These are phyloP conservation scores for Tragelaphus imberbis DNA, from an alignment of 2,113 vertebrate species.

Conservation along the genomic window DNA sequence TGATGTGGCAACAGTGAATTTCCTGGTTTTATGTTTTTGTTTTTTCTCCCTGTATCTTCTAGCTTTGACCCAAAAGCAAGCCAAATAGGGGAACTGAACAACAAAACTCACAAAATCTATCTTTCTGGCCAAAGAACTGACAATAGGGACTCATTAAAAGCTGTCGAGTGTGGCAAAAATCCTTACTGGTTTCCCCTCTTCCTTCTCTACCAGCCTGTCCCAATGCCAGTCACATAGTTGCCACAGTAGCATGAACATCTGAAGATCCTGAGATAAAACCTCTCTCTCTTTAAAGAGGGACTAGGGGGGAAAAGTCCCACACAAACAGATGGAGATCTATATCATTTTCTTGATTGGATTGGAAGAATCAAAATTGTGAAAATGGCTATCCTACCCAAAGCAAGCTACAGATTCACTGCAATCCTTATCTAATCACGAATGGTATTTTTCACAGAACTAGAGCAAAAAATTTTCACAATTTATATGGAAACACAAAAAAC, in stretches of 20 bases:
- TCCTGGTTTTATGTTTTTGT: neutral
- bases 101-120: neutral
- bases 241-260: neutral
- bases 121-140: neutral
- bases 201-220: neutral
- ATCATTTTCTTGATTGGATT: neutral
- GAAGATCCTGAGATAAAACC: neutral
- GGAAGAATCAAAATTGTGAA: neutral
- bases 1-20: neutral
- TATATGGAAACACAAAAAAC: neutral
- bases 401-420: neutral
- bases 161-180: neutral
- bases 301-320: neutral
- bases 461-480: neutral
- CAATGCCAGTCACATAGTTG: neutral
- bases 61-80: neutral
- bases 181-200: neutral
- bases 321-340: neutral
- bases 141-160: neutral
- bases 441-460: neutral
- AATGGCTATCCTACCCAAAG: neutral
- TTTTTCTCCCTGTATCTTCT: neutral
- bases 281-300: neutral
- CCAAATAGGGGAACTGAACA: neutral
- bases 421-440: neutral